A percentile compares a stretch with the other conserved stretches of the same genome.
Evolutionary conservation across 2,888 invertebrate genomes (phyloP).

Genomic region (Agrilus cyanescens): DNA sequence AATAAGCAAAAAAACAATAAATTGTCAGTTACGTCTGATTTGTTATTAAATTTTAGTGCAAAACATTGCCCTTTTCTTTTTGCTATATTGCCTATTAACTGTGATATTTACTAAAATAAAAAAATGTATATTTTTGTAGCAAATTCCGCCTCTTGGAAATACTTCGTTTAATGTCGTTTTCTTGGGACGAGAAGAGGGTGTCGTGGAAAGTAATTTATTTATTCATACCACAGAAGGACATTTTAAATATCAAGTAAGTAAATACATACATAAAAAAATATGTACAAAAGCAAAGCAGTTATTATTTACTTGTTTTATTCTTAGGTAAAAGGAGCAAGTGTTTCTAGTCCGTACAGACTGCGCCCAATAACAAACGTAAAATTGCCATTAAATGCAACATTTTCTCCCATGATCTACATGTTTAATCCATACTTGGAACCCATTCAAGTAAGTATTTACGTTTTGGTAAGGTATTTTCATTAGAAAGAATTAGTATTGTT

Average conservation of each 20-base stretch:
- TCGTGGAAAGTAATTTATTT: slow-evolving; percentile 74
- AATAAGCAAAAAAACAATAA: too few species aligned
- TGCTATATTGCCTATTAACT: too few species aligned
- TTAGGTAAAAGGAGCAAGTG: slow-evolving; percentile 73
- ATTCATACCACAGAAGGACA: slow-evolving; percentile 92
- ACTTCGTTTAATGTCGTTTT: slow-evolving; percentile 94
- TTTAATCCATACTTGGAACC: slow-evolving; percentile 87
- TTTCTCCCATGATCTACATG: slow-evolving; percentile 79
- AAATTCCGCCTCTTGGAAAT: slow-evolving; percentile 80
- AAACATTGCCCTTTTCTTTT: too few species aligned
- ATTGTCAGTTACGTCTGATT: too few species aligned
- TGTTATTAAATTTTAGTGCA: too few species aligned
- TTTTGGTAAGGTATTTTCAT: not conserved
- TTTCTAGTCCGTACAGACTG: slow-evolving; percentile 82
- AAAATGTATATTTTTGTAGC: too few species aligned
- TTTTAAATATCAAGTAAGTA: slow-evolving; percentile 67
- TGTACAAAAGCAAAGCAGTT: not conserved
- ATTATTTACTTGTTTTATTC: slow-evolving; percentile 16
- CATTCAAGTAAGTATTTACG: slow-evolving; percentile 54
- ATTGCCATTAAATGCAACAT: slow-evolving; percentile 83
- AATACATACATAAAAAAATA: too few species aligned
- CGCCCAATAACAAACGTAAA: slow-evolving; percentile 83
- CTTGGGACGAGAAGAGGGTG: slow-evolving; percentile 83
- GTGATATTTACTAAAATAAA: too few species aligned
- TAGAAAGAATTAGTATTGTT: too few species aligned